A percentile compares a stretch with the other conserved stretches of the same genome.
Conservation (phyloP, 2,888 invertebrate species). For the Spilosoma lubricipeda region DNA sequence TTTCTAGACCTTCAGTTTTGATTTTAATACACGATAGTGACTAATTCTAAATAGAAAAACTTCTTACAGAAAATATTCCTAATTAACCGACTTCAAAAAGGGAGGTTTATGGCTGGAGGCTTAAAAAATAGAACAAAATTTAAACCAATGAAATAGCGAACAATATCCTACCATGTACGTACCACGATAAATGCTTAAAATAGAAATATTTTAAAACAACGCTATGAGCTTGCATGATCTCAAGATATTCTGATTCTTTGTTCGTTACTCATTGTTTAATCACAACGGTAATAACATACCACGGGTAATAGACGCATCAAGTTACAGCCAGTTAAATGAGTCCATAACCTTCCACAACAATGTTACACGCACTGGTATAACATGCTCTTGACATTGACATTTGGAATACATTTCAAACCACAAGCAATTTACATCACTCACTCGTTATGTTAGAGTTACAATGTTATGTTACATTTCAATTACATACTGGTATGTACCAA, state of each 20-base stretch:
- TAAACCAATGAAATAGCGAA: too few species aligned
- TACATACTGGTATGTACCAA: too few species aligned
- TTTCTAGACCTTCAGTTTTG: too few species aligned
- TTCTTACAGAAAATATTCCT: too few species aligned
- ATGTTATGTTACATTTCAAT: too few species aligned
- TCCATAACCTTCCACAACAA: conserved; percentile 14
- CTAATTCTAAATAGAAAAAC: background rate
- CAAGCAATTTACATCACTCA: conserved; percentile 32
- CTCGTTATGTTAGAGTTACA: background rate
- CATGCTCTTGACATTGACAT: conserved; percentile 47
- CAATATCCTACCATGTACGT: too few species aligned
- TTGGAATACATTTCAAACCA: conserved; percentile 47
- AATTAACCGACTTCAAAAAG: too few species aligned
- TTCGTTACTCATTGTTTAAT: background rate
- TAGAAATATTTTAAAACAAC: too few species aligned
- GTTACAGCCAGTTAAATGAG: background rate
- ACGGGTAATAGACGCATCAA: background rate
- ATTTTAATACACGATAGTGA: background rate
- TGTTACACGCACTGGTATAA: conserved; percentile 15
- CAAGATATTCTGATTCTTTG: background rate
- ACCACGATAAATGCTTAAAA: too few species aligned
- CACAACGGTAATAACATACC: background rate
- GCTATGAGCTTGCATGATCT: background rate
- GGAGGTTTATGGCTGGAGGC: too few species aligned
- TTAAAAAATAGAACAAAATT: too few species aligned